These are phyloP conservation scores for Coracopsis vasa DNA, from an alignment of 2,113 vertebrate genomes.

Conservation along the genomic window DNA sequence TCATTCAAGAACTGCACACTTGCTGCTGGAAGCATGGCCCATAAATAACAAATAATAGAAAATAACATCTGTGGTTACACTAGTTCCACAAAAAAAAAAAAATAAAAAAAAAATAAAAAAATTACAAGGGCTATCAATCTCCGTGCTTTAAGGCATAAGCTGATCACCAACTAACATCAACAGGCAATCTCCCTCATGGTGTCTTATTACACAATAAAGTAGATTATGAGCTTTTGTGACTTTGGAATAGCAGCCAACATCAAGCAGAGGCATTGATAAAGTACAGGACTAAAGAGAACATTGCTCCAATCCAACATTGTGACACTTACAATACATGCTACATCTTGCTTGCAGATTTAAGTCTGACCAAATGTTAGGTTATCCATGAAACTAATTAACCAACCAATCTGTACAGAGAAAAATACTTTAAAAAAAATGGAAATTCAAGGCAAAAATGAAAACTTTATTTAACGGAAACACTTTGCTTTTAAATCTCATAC, in stretches of 20 bases:
- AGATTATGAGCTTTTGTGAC: not conserved
- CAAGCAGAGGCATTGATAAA: not conserved
- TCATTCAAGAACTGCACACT: not conserved
- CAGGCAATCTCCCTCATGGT: not conserved
- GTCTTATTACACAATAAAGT: not conserved
- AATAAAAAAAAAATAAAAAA: not conserved
- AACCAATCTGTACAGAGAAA: not conserved
- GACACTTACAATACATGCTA: not conserved
- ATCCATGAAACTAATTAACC: not conserved
- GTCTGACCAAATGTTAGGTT: not conserved
- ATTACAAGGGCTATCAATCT: not conserved
- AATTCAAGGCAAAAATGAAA: not conserved
- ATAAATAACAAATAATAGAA: slow-evolving; percentile 5
- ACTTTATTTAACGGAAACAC: not conserved
- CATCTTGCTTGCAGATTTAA: not conserved
- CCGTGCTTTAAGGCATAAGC: not conserved
- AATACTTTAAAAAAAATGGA: not conserved
- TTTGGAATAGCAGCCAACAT: not conserved
- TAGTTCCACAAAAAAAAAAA: not conserved
- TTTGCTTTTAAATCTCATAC: not conserved
- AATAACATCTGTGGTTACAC: not conserved
- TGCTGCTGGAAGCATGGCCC: not conserved
- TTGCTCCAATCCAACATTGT: not conserved
- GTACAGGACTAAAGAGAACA: not conserved
- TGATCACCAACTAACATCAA: not conserved